Base-by-base conservation (phyloP, 2,113 vertebrate genomes). In the Gallinago media region DNA sequence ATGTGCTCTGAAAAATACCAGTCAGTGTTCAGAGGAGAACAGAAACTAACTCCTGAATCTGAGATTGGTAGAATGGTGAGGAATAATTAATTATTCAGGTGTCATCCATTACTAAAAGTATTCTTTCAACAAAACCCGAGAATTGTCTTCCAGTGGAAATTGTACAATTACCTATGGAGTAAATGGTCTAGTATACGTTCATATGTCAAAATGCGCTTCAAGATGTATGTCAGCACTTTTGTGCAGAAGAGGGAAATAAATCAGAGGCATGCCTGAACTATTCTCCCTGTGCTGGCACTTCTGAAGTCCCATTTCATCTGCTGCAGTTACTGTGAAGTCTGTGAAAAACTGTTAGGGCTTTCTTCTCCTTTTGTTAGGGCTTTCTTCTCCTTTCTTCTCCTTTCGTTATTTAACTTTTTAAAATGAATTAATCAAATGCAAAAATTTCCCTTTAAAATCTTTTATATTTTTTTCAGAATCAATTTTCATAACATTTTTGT, bases 81-180 rank as follows among this genome's bases (percentile, higher is more conserved):
- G 72, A 88, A 79, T 92, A 95, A 94, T 92, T 96, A 92, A 95
- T 96, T 94, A 93, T 96, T 96, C 94, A 94, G 73, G 79, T 92
- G 79, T 77, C 76, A 96, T 86, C 92, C 79, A 81, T 95, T 96
- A 94, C 95, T 84, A 78, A 66, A 80, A 77, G 89, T 86, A 95
- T 91, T 70, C 84, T 59, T 96, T 95, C 91, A 74, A 62, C 62
- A 79, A 71, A 83, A 74, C 38, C 80, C 0, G 2, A 72, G 84
- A 86, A 86, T 93, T 94, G 85, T 96, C 91, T 95, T 96, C 82
- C 70, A 87, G 79, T 93, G 80, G 88, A 95, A 96, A 95, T 61
- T 68, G 92, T 95, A 92, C 94, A 92, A 84, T 96, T 96, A 75
- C 90, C 94, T 94, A 12, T 95, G 91, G 83, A 96, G 94, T 92